Evolutionary conservation across 2,113 vertebrate genomes (phyloP), one percentile per base, ranked within the genome.

Genomic region (Corythoichthys intestinalis): DNA sequence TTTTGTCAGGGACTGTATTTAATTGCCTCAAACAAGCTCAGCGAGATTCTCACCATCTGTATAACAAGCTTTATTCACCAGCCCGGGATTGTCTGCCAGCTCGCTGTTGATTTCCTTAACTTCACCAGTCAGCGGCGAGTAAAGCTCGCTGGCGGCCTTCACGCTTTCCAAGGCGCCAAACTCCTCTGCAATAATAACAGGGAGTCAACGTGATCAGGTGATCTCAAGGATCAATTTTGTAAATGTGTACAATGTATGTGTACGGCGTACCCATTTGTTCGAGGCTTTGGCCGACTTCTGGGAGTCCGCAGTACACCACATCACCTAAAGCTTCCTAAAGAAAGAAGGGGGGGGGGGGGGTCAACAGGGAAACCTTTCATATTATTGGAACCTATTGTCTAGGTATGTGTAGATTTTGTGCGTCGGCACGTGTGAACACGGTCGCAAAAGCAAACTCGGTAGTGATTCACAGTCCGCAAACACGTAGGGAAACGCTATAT

Each of bases 121-220:
- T 88, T 96, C 94, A 80, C 97, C 97, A 0, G 95, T 93, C 41
- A 99, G 78, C 17, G 97, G 97, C 34, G 96, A 95, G 81, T 96
- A 99, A 6, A 99, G 91, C 91, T 99, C 97, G 83, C 96, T 99
- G 79, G 96, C 97, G 82, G 97, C 97, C 89, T 98, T 99, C 73
- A 99, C 97, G 6, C 97, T 99, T 90, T 98, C 97, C 92, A 99
- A 90, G 71, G 93, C 95, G 70, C 97, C 97, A 88, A 97, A 98
- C 85, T 99, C 97, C 85, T 98, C 97, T 99, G 83, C 48, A 84
- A 86, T 37, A 72, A 9, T 71, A n/a, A 73, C 41, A 58, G 2
- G 14, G 4, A 46, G 0, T 46, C 2, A 8, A 59, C 0, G 44
- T 14, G 17, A 58, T 4, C 11, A 9, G 48, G 44, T 68, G 9